Evolutionary conservation across 2,888 invertebrate genomes (phyloP), one percentile per base, ranked within the genome.

Genomic region (Drosophila neutralis): DNA sequence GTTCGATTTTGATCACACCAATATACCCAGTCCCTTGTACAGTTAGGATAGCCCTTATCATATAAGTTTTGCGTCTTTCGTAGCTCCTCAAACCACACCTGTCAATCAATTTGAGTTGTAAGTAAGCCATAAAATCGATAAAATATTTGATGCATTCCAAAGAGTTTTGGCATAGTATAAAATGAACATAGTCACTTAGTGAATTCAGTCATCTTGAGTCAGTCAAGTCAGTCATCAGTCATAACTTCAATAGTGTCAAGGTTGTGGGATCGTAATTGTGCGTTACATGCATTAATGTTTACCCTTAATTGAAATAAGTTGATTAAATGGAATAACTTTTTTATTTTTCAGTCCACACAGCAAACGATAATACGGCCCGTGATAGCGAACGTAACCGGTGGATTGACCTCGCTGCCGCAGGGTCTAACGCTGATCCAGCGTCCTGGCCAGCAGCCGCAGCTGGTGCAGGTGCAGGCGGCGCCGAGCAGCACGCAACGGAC

Each of bases 301-400:
- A 4, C 21, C 31, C 45, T 21, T 54, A 54, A 45, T 15, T 27
- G 18, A 51, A 4, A 24, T 31, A 7, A 18, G 42, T 48, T n/a
- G 0, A 21, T 24, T 45, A 15, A 61, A 31, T 18, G 2, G 0
- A 18, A 35, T n/a, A 33, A 59, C 31, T 49, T 42, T 38, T 66
- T 38, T 48, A 1, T 4, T 59, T 68, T 38, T 54, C 68, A 93
- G 91, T 88, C 92, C 58, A 83, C 91, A 61, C 93, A 92, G 73
- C 93, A 93, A 76, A 93, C 93, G 18, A 93, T 93, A 56, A 93
- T 93, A 66, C 88, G 93, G 18, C 93, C 93, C 8, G 91, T 93
- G 36, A 89, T 93, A 85, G 82, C 92, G 21, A 91, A 91, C 70
- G 86, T 91, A 18, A 90, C 92, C 72, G 88, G 89, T 56, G 90